These are phyloP conservation scores for Ctenopoma kingsleyae DNA, from an alignment of 2,797 vertebrate genomes.

Conservation along the genomic window DNA sequence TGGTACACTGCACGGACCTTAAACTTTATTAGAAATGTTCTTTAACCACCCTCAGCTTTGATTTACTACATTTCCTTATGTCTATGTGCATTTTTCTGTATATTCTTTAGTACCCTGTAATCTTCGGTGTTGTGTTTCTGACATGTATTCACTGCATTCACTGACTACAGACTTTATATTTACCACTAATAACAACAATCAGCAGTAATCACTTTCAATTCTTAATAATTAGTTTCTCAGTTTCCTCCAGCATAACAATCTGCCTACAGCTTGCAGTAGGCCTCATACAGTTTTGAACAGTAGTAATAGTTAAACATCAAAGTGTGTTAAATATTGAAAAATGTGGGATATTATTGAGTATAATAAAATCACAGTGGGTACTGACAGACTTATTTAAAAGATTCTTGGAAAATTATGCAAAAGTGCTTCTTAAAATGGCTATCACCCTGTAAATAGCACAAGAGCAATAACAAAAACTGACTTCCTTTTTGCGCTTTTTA, in stretches of 20 bases:
- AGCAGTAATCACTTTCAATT: constrained; percentile 43
- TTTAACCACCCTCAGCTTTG: constrained; percentile 24
- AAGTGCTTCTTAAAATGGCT: constrained; percentile 2
- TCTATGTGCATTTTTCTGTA: neutral
- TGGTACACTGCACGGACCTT: constrained; percentile 10
- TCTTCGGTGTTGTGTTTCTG: neutral
- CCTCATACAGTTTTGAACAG: constrained; percentile 18
- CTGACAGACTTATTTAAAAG: constrained; percentile 6
- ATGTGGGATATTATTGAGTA: constrained; percentile 10
- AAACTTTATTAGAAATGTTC: constrained; percentile 9
- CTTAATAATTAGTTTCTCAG: constrained; percentile 58
- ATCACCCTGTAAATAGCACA: constrained; percentile 36
- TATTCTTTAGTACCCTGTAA: neutral
- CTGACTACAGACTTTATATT: constrained; percentile 7
- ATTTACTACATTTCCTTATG: neutral
- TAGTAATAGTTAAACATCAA: constrained; percentile 21
- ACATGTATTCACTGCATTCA: neutral
- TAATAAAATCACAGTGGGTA: constrained; percentile 30
- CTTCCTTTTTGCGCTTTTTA: neutral
- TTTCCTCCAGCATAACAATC: constrained; percentile 35
- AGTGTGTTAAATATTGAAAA: constrained; percentile 9
- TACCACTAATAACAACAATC: constrained; percentile 13
- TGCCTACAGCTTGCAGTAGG: constrained; percentile 22
- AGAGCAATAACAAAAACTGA: neutral
- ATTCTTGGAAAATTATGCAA: constrained; percentile 18